Base-by-base conservation (phyloP, 2,113 vertebrate genomes). In the Phoenicopterus ruber region DNA sequence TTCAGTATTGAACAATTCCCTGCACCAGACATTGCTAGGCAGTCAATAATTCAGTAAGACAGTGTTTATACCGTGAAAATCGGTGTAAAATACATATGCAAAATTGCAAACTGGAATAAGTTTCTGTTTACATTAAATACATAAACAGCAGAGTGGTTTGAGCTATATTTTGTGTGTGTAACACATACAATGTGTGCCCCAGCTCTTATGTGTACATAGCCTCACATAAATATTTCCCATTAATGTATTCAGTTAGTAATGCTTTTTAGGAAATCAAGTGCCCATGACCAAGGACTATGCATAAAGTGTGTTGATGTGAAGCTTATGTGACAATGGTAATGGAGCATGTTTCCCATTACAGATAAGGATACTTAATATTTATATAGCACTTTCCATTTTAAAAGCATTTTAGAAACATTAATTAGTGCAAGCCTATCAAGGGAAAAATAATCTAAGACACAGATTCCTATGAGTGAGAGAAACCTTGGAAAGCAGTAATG, bases 351-450 rank as follows among this genome's bases (percentile, higher is more conserved):
- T 93, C 70, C 91, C 63, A 38, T 87, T 88, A 55, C 62, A 95
- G 95, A 95, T 97, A 94, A 96, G 86, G 67, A 58, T 70, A 12
- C 81, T 96, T 95, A 94, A 89, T 92, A 95, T 96, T 96, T 97
- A 89, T 91, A 31, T 47, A 31, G 73, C 2, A 6, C 42, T 93
- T 90, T 80, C 62, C 73, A 87, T 92, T 85, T 89, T 81, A 46
- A 94, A 93, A 79, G 69, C 91, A 47, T 91, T 96, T 96, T 79
- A 72, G 59, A 71, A 79, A 82, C 69, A 86, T 87, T 94, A 94
- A 95, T 96, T 95, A 94, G 54, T 38, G 3, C 40, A 10, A 29
- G 73, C 46, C 49, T 85, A 87, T 93, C 62, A 72, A 80, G 81
- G 65, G 80, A 69, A 57, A 85, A 94, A 66, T 95, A 89, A 93